Base-by-base conservation (phyloP, 1,140 invertebrate genomes). In the Radopholus similis region DNA sequence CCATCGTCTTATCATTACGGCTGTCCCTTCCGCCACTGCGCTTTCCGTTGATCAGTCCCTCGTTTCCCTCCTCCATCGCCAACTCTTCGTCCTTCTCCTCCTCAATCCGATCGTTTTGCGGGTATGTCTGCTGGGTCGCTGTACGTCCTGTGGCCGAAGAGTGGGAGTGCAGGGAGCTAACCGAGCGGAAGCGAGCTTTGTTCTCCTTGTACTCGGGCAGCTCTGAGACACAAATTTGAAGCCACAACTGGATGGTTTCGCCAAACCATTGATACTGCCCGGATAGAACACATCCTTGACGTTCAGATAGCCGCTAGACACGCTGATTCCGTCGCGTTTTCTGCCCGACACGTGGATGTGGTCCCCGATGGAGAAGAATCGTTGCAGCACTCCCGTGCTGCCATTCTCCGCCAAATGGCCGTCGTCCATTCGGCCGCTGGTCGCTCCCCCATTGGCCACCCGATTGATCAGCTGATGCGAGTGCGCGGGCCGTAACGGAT, bases 201-300 rank as follows among this genome's bases (percentile, higher is more conserved):
- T 81, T 69, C 68, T 77, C 84, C 57, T 78, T 77, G 74, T 85
- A 86, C 77, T 83, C 83, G 28, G 85, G 85, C 21, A 89, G 83
- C 78, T 89, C 90, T 66, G 15, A 60, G 53, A 49, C 47, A 18
- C 23, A 30, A 32, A 30, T 57, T 59, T 60, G 26, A 34, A 28
- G 13, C 21, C 11, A 18, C 44, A 60, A 55, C 18, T 11, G 26
- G 11, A 37, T 8, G n/a, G n/a, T n/a, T n/a, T n/a, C 23, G 26
- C n/a, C 40, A 18, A 3, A 68, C 47, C 66, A 32, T 88, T 86
- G 60, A 92, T 84, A 76, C 89, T 90, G 62, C 90, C 90, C 75
- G 89, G 89, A 81, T 93, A 93, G 72, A 95, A 88, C 1, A 92
- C 88, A 82, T 95, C 92, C 49, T 89, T 90, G 26, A 90, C 85